Base-by-base conservation (phyloP, 1,140 invertebrate genomes). In the Harlomillsia oculata region DNA sequence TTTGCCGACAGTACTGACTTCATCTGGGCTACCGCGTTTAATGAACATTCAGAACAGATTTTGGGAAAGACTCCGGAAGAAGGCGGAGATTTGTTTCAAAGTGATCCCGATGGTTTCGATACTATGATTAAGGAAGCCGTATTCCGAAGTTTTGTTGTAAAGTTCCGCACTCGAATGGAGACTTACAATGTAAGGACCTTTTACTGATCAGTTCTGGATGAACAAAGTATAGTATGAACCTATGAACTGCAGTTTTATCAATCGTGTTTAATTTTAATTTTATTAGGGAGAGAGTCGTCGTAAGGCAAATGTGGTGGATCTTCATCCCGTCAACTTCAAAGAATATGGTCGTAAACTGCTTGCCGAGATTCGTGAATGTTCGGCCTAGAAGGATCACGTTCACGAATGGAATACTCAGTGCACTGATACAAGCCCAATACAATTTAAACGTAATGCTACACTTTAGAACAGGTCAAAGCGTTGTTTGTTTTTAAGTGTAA, bases 11-110 rank as follows among this genome's bases (percentile, higher is more conserved):
- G 75, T 69, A 81, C 82, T 25, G 82, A 79, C 23, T 82, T 81
- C 68, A 80, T 85, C 46, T 97, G 93, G 84, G 81, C 86, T 1
- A 95, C 89, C 11, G 80, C 86, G 36, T 98, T 98, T 69, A 87
- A 83, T 66, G 89, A 94, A 21, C 77, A 82, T 13, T 90, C 84
- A 1, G 90, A 96, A 72, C 76, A 77, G 34, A 70, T 98, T 41
- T 67, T 98, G 1, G 84, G 83, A 1, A 75, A 74, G n/a, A 76
- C 74, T n/a, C 78, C 89, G 1, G 80, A 87, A 56, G 84, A 92
- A 67, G 71, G 96, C 13, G 88, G 87, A 16, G 75, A 78, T 60
- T 71, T 80, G 49, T 72, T 80, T 36, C 79, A 83, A 58, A 78
- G 78, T 41, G 77, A 86, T 67, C 73, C 77, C 14, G 72, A 77